A percentile compares a stretch with the other conserved stretches of the same genome.
Evolutionary conservation across 2,888 invertebrate genomes (phyloP).

Genomic region (Stenchaetothrips biformis): DNA sequence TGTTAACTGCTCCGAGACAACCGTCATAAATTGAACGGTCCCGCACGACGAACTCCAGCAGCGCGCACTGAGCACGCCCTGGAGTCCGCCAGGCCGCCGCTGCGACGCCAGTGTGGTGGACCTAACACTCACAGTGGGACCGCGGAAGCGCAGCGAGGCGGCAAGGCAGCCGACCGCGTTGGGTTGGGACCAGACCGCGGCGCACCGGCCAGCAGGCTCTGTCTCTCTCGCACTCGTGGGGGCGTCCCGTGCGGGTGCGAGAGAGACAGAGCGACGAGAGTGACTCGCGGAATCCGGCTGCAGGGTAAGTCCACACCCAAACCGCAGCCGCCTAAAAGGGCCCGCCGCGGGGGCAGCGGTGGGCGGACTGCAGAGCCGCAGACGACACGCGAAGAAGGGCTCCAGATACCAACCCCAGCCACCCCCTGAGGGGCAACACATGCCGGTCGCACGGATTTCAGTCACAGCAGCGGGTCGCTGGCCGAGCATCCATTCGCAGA

Average conservation of each 20-base stretch:
- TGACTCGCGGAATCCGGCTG: too few relatives aligned
- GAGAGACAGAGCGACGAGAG: background rate
- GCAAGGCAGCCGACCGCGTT: background rate
- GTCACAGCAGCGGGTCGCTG: background rate
- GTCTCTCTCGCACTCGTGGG: background rate
- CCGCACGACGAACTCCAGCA: background rate
- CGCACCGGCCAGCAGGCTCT: background rate
- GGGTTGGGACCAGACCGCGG: too few relatives aligned
- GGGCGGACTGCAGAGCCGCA: too few relatives aligned
- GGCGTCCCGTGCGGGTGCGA: background rate
- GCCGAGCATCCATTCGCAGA: background rate
- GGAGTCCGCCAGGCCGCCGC: background rate
- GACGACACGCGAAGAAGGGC: too few relatives aligned
- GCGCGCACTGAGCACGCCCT: background rate
- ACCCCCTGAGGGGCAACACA: too few relatives aligned
- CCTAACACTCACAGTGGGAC: background rate
- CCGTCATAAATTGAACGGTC: background rate
- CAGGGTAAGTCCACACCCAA: background rate
- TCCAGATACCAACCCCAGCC: too few relatives aligned
- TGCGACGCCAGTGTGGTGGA: background rate
- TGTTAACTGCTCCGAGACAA: conserved; percentile 6
- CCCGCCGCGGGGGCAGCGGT: too few relatives aligned
- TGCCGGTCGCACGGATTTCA: background rate
- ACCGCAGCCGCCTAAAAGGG: background rate
- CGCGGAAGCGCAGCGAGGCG: background rate